Base-by-base conservation (phyloP, 35 echinoderm and acorn worm species). In the Apostichopus parvimensis region DNA sequence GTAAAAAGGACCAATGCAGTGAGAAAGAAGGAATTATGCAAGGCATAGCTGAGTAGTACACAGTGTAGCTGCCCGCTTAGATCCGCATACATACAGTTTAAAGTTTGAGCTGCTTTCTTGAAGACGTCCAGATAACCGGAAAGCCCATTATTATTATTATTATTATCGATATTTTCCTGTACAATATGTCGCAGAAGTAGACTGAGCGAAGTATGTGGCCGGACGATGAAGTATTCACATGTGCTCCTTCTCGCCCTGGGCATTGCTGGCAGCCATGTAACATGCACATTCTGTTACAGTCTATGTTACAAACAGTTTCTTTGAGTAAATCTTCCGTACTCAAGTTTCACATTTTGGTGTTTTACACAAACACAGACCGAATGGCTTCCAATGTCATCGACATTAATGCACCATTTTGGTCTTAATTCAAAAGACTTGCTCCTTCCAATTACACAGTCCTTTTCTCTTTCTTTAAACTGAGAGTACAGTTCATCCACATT, bases 311-410 rank as follows among this genome's bases (percentile, higher is more conserved):
- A 65, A 65, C 62, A 65, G 62, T 65, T 65, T 65, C 62, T 65
- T 65, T 65, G 9, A 65, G 62, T 15, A 65, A 65, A 65, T 65
- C 62, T 25, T 15, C 15, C 4, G 62, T 65, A 65, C 9, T 65
- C 62, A 65, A 65, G 9, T 65, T 65, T 65, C 62, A 79, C 78
- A 79, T 79, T 8, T 21, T 79, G 78, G 52, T 79, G 78, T 79
- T 26, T 79, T 79, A 26, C 22, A 79, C 78, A 79, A 79, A 79
- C 78, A 79, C 78, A 79, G 20, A 79, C 78, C 20, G 78, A 79
- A 53, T 79, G 78, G 10, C 21, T 79, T 26, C 78, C 78, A 79
- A 4, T 26, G 78, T 11, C 4, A 26, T 23, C 52, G 11, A 79
- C 78, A 26, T 10, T 6, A 11, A 23, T 21, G 20, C 11, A 79